Evolutionary conservation across 2,888 invertebrate genomes (phyloP), one percentile per base, ranked within the genome.

Genomic region (Hanleya hanleyi): DNA sequence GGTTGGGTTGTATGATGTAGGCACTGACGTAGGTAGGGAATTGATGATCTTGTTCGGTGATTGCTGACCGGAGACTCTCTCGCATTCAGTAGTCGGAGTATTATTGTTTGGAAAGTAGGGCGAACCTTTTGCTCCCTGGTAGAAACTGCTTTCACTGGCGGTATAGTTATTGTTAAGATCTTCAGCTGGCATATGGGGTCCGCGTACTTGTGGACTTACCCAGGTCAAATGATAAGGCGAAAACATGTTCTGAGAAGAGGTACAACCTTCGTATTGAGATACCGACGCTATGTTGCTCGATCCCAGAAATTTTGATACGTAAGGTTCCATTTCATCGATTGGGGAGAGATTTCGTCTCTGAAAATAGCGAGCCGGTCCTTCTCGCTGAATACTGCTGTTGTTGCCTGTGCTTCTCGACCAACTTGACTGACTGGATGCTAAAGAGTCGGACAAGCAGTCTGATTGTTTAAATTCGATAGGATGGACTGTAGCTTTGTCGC

Each of bases 91-190:
- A 12, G 80, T 84, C 1, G 84, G 85, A 0, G 85, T 85, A 74
- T 84, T 85, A 75, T 83, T 77, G 73, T 83, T 79, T 4, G 84
- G 84, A 62, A 74, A 81, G 62, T 80, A 84, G 1, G 84, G 83
- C 0, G 83, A 85, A 38, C 76, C 81, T 18, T 50, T 73, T 9
- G 69, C 69, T n/a, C 67, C 29, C 49, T 67, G 29, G 1, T 38
- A 57, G 41, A 47, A 35, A 22, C 38, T 49, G 57, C 47, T 67
- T 7, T 61, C 61, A 62, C 67, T 35, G 38, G 61, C 15, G 37
- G 50, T n/a, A 62, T 38, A 7, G 29, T 37, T 69, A 66, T 77
- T 41, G 62, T 51, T 49, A 65, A 67, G 5, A 71, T 72, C 12
- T 64, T 70, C 5, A 57, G 50, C n/a, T 74, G 73, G 15, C 77